A percentile compares a stretch with the other conserved stretches of the same genome.
These are phyloP conservation scores for Notamacropus eugenii DNA, from an alignment of 2,797 vertebrate species.

Conservation along the genomic window DNA sequence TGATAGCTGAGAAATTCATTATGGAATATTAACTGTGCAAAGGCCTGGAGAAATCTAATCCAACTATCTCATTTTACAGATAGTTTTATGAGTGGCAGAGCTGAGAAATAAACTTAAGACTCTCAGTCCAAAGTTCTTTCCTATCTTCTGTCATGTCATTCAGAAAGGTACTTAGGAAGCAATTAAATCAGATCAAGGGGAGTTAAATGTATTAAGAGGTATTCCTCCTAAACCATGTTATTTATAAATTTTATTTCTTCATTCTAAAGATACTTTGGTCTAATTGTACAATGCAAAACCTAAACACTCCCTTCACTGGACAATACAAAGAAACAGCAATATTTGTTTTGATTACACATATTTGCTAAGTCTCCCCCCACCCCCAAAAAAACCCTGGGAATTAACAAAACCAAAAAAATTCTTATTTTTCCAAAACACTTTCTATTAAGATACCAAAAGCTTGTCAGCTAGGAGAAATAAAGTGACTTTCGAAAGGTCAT, in stretches of 20 bases:
- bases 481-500: not conserved
- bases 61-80: not conserved
- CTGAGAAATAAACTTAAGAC: not conserved
- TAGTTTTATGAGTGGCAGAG: not conserved
- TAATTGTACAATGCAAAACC: not conserved
- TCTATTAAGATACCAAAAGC: not conserved
- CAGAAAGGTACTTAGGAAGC: not conserved
- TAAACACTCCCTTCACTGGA: not conserved
- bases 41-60: not conserved
- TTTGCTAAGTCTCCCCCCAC: not conserved
- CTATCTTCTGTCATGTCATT: not conserved
- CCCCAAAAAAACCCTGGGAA: not conserved
- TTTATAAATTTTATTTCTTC: not conserved
- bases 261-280: not conserved
- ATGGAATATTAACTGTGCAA: not conserved
- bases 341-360: not conserved
- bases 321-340: not conserved
- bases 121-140: not conserved
- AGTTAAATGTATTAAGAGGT: not conserved
- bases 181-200: not conserved
- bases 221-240: not conserved
- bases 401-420: not conserved
- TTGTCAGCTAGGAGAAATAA: not conserved
- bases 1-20: not conserved
- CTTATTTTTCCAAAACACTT: not conserved